phyloP scores from a whole-genome alignment of 2,888 invertebrate species.

The Phorcus lineatus region DNA sequence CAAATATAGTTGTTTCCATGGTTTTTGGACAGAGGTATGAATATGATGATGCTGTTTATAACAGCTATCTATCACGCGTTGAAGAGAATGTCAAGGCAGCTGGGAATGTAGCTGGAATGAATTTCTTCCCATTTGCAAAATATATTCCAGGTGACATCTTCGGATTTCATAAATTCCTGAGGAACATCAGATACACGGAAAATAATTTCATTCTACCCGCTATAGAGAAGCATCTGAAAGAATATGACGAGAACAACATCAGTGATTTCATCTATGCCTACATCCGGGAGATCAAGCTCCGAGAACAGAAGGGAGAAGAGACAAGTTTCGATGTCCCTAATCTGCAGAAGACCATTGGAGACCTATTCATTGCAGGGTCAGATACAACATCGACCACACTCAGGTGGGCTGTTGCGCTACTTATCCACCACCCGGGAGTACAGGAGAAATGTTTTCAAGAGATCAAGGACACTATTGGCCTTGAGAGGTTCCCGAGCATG shows the following conservation, averaged over 20 bases:
- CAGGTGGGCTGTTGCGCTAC: constrained; percentile 87
- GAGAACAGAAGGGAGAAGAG: background rate
- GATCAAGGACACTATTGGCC: constrained; percentile 70
- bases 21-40: constrained; percentile 32
- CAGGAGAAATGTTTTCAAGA: constrained; percentile 46
- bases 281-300: constrained; percentile 33
- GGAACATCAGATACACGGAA: constrained; percentile 8
- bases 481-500: constrained; percentile 40
- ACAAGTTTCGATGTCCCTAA: constrained; percentile 20
- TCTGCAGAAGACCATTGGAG: constrained; percentile 39
- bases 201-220: constrained; percentile 21
- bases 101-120: constrained; percentile 5
- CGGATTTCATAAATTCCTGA: constrained; percentile 22
- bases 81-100: constrained; percentile 24
- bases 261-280: constrained; percentile 49
- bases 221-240: constrained; percentile 35
- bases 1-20: constrained; percentile 32
- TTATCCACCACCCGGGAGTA: constrained; percentile 85
- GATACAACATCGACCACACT: constrained; percentile 90
- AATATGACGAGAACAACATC: constrained; percentile 36
- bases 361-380: constrained; percentile 63
- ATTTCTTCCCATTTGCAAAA: constrained; percentile 36
- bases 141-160: constrained; percentile 42
- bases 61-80: background rate
- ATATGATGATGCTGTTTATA: constrained; percentile 25